Conservation (phyloP, 2,797 vertebrate genomes). For the Tragelaphus oryx region DNA sequence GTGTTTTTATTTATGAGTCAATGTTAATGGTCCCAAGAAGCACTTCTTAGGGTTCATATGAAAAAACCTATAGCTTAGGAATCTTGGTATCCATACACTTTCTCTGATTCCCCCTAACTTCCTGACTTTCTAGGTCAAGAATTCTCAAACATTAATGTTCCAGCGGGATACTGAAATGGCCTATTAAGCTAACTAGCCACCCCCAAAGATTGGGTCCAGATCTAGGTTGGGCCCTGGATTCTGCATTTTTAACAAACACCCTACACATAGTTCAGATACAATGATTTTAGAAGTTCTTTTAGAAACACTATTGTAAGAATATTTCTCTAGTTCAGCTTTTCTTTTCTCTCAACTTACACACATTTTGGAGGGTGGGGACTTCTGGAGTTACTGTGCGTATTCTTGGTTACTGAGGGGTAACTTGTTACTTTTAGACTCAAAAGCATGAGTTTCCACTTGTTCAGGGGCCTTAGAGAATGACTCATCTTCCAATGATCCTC, state of each 20-base stretch:
- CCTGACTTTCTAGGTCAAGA: neutral
- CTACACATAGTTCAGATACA: neutral
- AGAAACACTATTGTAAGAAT: neutral
- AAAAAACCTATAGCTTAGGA: neutral
- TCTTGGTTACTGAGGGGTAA: neutral
- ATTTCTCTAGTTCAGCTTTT: neutral
- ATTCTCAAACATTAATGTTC: neutral
- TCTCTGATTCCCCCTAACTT: neutral
- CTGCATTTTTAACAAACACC: neutral
- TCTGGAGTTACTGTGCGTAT: neutral
- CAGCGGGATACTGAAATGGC: neutral
- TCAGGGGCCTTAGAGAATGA: neutral
- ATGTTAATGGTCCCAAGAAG: neutral
- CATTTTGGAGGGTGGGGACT: fast-evolving
- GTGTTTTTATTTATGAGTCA: neutral
- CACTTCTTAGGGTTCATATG: neutral
- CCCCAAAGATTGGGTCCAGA: neutral
- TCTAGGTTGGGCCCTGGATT: neutral
- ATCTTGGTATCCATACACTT: neutral
- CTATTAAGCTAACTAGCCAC: neutral
- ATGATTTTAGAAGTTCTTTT: neutral
- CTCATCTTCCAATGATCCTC: neutral
- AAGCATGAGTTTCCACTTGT: neutral
- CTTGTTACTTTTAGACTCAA: neutral
- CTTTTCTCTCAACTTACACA: neutral